These are phyloP conservation scores for Junonia oenone DNA, from an alignment of 2,888 invertebrate species.

Conservation along the genomic window DNA sequence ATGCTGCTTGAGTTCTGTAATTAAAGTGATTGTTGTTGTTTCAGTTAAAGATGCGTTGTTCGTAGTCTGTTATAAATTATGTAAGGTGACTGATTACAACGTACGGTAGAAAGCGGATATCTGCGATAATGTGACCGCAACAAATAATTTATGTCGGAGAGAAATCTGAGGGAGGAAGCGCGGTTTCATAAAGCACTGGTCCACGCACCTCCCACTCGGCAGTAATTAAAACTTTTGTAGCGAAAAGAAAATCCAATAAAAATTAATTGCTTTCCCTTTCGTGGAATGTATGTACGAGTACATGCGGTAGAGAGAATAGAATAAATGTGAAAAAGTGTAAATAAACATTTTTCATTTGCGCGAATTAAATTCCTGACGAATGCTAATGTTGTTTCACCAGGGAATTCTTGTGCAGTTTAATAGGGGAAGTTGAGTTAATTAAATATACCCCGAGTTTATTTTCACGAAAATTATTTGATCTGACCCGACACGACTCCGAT, in stretches of 20 bases:
- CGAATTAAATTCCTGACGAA: slow-evolving; percentile 72
- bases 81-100: slow-evolving; percentile 46
- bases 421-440: slow-evolving; percentile 72
- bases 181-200: slow-evolving; percentile 46
- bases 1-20: not conserved
- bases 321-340: slow-evolving; percentile 57
- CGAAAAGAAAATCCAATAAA: slow-evolving; percentile 66
- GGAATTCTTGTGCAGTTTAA: slow-evolving; percentile 74
- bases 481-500: slow-evolving; percentile 56
- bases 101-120: slow-evolving; percentile 44
- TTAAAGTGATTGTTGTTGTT: not conserved
- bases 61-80: slow-evolving; percentile 45
- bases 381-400: slow-evolving; percentile 74
- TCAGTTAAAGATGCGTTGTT: not conserved
- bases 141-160: slow-evolving; percentile 56
- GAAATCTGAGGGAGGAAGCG: slow-evolving; percentile 24
- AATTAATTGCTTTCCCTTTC: slow-evolving; percentile 52
- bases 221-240: slow-evolving; percentile 67
- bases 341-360: slow-evolving; percentile 60
- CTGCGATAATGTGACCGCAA: slow-evolving; percentile 57
- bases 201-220: slow-evolving; percentile 45
- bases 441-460: slow-evolving; percentile 72
- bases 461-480: slow-evolving; percentile 76
- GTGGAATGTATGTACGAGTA: slow-evolving; percentile 42
- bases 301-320: slow-evolving; percentile 39